phyloP scores from a whole-genome alignment of 1,140 invertebrate genomes.

The Metopolophium dirhodum region DNA sequence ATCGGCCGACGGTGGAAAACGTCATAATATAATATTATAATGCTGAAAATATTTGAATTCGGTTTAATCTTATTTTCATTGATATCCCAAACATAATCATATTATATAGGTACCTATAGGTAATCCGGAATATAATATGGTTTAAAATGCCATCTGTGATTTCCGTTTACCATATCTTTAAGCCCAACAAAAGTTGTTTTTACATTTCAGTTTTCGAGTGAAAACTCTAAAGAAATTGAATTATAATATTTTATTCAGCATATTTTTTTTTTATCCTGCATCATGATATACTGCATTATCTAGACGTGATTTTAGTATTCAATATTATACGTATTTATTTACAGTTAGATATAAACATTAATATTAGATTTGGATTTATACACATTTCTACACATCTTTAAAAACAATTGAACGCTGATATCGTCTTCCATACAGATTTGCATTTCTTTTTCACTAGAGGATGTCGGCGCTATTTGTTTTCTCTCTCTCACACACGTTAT shows the following conservation, averaged over 20 bases:
- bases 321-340: background rate
- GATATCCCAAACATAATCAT: background rate
- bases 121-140: background rate
- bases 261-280: background rate
- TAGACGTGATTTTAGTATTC: background rate
- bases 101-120: background rate
- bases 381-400: too few relatives aligned
- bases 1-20: background rate
- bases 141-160: background rate
- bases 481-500: background rate
- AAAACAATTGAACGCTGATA: too few relatives aligned
- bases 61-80: slow-evolving; percentile 2
- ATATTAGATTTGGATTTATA: background rate
- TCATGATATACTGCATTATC: background rate
- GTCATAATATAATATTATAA: background rate
- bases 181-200: background rate
- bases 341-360: background rate
- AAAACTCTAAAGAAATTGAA: background rate
- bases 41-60: background rate
- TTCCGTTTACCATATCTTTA: background rate
- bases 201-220: background rate
- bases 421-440: background rate
- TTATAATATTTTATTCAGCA: background rate
- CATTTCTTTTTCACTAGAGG: background rate
- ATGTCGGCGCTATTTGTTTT: background rate